These are phyloP conservation scores for Agrochola lychnidis DNA, from an alignment of 2,888 invertebrate genomes.

Conservation along the genomic window DNA sequence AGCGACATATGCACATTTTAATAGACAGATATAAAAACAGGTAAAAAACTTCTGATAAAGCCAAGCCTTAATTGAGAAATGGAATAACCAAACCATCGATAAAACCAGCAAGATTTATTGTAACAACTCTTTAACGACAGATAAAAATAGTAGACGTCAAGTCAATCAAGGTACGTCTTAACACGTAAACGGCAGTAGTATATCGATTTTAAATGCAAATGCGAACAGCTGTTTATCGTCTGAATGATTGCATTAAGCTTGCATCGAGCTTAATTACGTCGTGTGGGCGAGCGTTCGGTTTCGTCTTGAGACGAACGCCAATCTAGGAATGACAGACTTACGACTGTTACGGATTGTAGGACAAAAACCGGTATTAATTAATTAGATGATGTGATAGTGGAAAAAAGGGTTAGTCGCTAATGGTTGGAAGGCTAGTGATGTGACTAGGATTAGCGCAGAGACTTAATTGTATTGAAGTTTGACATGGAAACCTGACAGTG, in stretches of 20 bases:
- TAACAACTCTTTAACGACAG: conserved; percentile 53
- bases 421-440: conserved; percentile 74
- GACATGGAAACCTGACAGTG: conserved; percentile 74
- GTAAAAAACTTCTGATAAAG: not conserved
- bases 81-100: conserved; percentile 52
- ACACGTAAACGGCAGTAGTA: conserved; percentile 71
- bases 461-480: conserved; percentile 82
- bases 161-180: conserved; percentile 68
- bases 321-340: conserved; percentile 86
- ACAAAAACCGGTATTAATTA: conserved; percentile 89
- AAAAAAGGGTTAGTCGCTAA: conserved; percentile 80
- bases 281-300: conserved; percentile 81
- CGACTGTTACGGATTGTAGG: conserved; percentile 74
- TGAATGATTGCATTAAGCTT: conserved; percentile 81
- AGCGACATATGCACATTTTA: conserved; percentile 1
- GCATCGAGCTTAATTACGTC: conserved; percentile 84
- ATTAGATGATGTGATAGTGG: conserved; percentile 85
- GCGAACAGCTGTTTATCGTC: conserved; percentile 86
- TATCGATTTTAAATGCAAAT: conserved; percentile 88
- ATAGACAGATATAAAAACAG: not conserved
- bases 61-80: conserved; percentile 48
- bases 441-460: conserved; percentile 70
- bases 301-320: conserved; percentile 73
- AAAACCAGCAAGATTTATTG: conserved; percentile 56
- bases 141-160: conserved; percentile 68